Conservation (phyloP, 1,140 invertebrate genomes). For the Drosophila teissieri region DNA sequence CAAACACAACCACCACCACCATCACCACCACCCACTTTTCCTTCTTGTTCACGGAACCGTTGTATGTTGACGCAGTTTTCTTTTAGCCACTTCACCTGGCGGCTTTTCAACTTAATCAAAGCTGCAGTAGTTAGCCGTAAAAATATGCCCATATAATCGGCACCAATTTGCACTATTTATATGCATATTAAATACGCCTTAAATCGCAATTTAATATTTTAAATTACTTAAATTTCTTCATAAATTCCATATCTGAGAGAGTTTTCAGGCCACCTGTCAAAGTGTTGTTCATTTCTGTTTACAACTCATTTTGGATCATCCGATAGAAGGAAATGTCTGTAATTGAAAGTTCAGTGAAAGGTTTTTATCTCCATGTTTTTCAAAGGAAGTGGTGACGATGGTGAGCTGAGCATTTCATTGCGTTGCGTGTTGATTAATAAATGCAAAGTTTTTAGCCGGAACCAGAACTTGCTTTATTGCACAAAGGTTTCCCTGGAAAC, state of each 20-base stretch:
- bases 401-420: neutral
- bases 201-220: too few species aligned
- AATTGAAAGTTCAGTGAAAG: neutral
- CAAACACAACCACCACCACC: too few species aligned
- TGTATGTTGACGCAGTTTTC: slow-evolving; percentile 34
- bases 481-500: slow-evolving; percentile 9
- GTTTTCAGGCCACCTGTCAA: neutral
- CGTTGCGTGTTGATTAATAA: slow-evolving; percentile 14
- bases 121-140: slow-evolving; percentile 2
- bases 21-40: neutral
- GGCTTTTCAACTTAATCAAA: neutral
- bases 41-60: neutral
- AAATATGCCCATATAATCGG: too few species aligned
- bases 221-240: too few species aligned
- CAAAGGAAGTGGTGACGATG: neutral
- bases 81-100: slow-evolving; percentile 18
- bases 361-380: neutral
- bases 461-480: neutral
- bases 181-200: too few species aligned
- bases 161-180: too few species aligned
- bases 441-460: slow-evolving; percentile 4
- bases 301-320: neutral
- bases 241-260: neutral
- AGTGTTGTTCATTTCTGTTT: too few species aligned
- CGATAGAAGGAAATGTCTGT: neutral